A percentile compares a stretch with the other conserved stretches of the same genome.
Evolutionary conservation across 1,140 invertebrate species (phyloP).

Genomic region (Lepidurus apus): DNA sequence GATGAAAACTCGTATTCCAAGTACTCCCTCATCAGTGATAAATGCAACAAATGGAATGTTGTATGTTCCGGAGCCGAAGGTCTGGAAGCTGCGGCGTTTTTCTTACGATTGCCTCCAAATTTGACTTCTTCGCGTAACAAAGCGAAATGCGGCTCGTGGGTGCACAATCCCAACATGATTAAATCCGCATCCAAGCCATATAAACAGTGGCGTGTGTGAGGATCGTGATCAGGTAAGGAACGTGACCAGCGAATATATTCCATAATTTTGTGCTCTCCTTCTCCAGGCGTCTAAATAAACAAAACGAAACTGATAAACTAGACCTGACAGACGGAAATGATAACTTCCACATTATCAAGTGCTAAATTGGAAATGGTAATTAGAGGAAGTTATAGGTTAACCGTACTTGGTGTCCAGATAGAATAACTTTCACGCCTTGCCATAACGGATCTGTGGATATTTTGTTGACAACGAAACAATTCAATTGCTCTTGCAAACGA

Average conservation of each 20-base stretch:
- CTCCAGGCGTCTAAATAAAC: constrained; percentile 72
- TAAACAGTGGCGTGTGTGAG: constrained; percentile 85
- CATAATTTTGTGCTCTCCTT: constrained; percentile 99
- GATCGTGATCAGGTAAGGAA: constrained; percentile 72
- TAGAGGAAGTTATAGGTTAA: not conserved
- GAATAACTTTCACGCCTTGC: constrained; percentile 45
- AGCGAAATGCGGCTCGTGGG: constrained; percentile 91
- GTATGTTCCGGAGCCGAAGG: constrained; percentile 71
- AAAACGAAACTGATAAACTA: not conserved
- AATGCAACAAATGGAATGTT: constrained; percentile 85
- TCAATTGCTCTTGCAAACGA: constrained; percentile 73
- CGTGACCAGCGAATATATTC: constrained; percentile 88
- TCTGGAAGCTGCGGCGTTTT: constrained; percentile 35
- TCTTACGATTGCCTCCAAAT: constrained; percentile 38
- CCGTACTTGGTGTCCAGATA: constrained; percentile 48
- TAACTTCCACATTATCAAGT: not conserved
- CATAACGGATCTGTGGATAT: constrained; percentile 58
- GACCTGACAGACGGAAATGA: not conserved
- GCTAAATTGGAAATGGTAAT: not conserved
- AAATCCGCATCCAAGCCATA: constrained; percentile 95
- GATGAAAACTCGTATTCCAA: constrained; percentile 82
- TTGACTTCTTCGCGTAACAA: constrained; percentile 79
- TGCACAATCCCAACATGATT: constrained; percentile 87
- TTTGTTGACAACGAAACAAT: constrained; percentile 82
- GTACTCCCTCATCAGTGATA: constrained; percentile 88